A percentile compares a stretch with the other conserved stretches of the same genome.
Conservation (phyloP, 2,113 vertebrate genomes). For the Colaptes auratus region DNA sequence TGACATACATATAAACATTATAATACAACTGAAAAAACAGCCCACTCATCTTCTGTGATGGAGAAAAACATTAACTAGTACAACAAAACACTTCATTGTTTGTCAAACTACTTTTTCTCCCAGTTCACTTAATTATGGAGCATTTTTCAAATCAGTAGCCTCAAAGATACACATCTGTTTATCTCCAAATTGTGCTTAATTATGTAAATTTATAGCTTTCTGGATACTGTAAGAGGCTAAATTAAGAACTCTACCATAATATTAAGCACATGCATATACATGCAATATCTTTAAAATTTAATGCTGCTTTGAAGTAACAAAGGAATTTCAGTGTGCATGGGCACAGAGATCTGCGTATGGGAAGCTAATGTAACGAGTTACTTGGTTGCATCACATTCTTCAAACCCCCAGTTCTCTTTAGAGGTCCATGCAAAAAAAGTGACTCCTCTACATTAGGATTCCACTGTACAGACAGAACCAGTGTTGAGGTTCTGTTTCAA, state of each 20-base stretch:
- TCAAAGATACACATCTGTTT: conserved; percentile 19
- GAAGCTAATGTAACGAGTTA: not conserved
- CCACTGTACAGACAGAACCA: conserved; percentile 11
- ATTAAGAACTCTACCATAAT: conserved; percentile 54
- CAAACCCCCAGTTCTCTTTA: not conserved
- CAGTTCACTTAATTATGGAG: conserved; percentile 52
- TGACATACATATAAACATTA: conserved; percentile 74
- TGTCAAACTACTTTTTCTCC: conserved; percentile 56
- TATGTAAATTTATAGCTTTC: conserved; percentile 43
- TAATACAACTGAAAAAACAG: conserved; percentile 74
- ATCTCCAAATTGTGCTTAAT: conserved; percentile 36
- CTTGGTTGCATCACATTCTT: not conserved
- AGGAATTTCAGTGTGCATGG: not conserved
- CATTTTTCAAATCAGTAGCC: conserved; percentile 57
- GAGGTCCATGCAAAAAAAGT: not conserved
- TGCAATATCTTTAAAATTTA: conserved; percentile 53
- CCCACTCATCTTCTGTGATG: conserved; percentile 55
- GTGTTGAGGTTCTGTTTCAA: not conserved
- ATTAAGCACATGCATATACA: conserved; percentile 53
- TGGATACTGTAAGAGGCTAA: conserved; percentile 50
- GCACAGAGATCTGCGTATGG: not conserved
- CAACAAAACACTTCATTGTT: conserved; percentile 33
- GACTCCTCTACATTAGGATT: not conserved
- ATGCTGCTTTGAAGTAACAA: conserved; percentile 1
- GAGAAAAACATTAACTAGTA: conserved; percentile 71